These are phyloP conservation scores for Pollicipes pollicipes DNA, from an alignment of 1,140 invertebrate genomes.

Conservation along the genomic window DNA sequence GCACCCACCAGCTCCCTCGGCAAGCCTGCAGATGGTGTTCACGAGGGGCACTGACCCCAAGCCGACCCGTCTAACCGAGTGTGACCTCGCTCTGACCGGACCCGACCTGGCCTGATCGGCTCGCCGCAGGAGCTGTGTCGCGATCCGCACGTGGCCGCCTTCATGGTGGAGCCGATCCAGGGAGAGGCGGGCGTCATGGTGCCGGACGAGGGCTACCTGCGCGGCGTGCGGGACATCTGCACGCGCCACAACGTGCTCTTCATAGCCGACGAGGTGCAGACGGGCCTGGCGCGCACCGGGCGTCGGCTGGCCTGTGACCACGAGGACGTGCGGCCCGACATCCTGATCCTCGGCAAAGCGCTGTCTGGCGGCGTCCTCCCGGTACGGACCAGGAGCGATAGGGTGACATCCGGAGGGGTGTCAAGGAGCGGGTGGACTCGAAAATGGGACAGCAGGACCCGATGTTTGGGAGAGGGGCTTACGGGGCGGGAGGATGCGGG, in stretches of 20 bases:
- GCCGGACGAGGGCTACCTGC: conserved; percentile 73
- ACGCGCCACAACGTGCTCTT: conserved; percentile 86
- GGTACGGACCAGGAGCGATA: too few relatives aligned
- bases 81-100: too few relatives aligned
- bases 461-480: too few relatives aligned
- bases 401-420: too few relatives aligned
- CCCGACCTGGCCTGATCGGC: too few relatives aligned
- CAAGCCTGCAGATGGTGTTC: too few relatives aligned
- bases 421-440: too few relatives aligned
- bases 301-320: conserved; percentile 74
- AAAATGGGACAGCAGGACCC: too few relatives aligned
- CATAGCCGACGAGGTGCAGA: conserved; percentile 97
- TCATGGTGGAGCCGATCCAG: conserved; percentile 99
- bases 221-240: conserved; percentile 71
- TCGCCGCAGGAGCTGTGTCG: conserved; percentile 30
- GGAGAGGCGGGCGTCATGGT: conserved; percentile 94
- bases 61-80: too few relatives aligned
- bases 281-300: conserved; percentile 77
- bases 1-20: too few relatives aligned
- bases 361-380: conserved; percentile 94
- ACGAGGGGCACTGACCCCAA: too few relatives aligned
- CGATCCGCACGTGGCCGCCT: conserved; percentile 76
- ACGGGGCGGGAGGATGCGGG: too few relatives aligned
- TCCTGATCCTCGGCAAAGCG: conserved; percentile 89
- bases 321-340: conserved; percentile 76